These are phyloP conservation scores for Eumeta japonica DNA, from an alignment of 1,140 invertebrate genomes.

Conservation along the genomic window DNA sequence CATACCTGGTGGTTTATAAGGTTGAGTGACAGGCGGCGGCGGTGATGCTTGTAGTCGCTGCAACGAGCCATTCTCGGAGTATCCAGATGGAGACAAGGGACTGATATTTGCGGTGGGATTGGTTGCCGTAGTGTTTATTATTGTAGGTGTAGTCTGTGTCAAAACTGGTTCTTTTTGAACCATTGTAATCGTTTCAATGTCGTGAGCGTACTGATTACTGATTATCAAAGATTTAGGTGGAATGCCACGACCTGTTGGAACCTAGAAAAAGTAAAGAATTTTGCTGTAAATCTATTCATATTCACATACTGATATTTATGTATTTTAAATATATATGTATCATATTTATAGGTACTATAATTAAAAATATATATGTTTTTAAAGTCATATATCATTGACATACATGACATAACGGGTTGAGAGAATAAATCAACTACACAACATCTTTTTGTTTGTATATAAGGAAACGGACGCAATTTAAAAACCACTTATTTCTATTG, in stretches of 20 bases:
- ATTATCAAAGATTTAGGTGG: conserved; percentile 45
- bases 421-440: too few relatives aligned
- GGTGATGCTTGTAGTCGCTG: conserved; percentile 34
- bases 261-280: conserved; percentile 21
- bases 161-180: conserved; percentile 11
- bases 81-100: conserved; percentile 12
- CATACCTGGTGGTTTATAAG: conserved; percentile 47
- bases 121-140: conserved; percentile 10
- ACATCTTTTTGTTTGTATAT: too few relatives aligned
- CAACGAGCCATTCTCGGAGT: conserved; percentile 15
- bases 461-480: too few relatives aligned
- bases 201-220: conserved; percentile 49
- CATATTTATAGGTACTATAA: too few relatives aligned
- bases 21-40: conserved; percentile 26
- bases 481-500: too few relatives aligned
- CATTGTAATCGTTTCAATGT: conserved; percentile 43
- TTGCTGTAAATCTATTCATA: too few relatives aligned
- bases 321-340: too few relatives aligned
- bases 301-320: too few relatives aligned
- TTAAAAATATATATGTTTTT: too few relatives aligned
- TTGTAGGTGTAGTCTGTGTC: conserved; percentile 5
- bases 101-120: conserved; percentile 14
- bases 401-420: too few relatives aligned
- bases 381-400: too few relatives aligned
- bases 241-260: conserved; percentile 36